Percentiles rank a stretch among this genome's conserved stretches.
Conservation (phyloP, 2,797 vertebrate species). For the Ciconia nigra region DNA sequence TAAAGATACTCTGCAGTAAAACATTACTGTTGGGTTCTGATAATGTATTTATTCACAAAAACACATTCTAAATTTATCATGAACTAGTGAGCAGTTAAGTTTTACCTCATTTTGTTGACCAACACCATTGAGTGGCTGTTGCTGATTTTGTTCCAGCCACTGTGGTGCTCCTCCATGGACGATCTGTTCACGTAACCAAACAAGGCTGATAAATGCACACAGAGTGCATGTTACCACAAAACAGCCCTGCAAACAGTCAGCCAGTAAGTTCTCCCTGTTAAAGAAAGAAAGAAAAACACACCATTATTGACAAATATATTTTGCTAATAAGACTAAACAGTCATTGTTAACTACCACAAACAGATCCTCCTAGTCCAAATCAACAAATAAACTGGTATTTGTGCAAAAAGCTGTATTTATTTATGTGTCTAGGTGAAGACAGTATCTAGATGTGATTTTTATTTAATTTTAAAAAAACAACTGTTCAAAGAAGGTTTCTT, state of each 20-base stretch:
- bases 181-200: constrained; percentile 98
- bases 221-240: constrained; percentile 98
- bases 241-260: constrained; percentile 97
- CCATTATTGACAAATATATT: not conserved
- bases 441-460: not conserved
- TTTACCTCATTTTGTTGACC: constrained; percentile 91
- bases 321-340: not conserved
- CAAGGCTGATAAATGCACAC: constrained; percentile 97
- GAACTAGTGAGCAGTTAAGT: not conserved
- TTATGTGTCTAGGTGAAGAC: not conserved
- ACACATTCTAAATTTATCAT: not conserved
- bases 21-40: not conserved
- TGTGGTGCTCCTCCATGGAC: constrained; percentile 96
- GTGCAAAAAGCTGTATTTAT: not conserved
- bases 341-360: not conserved
- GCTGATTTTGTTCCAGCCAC: constrained; percentile 95
- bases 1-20: not conserved
- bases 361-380: not conserved
- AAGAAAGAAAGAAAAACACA: not conserved
- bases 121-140: constrained; percentile 83
- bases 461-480: not conserved
- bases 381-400: not conserved
- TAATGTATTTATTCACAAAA: not conserved
- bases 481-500: not conserved
- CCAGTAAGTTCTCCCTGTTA: constrained; percentile 93